Conservation (phyloP, 2,113 vertebrate species). For the Pluvianellus socialis region DNA sequence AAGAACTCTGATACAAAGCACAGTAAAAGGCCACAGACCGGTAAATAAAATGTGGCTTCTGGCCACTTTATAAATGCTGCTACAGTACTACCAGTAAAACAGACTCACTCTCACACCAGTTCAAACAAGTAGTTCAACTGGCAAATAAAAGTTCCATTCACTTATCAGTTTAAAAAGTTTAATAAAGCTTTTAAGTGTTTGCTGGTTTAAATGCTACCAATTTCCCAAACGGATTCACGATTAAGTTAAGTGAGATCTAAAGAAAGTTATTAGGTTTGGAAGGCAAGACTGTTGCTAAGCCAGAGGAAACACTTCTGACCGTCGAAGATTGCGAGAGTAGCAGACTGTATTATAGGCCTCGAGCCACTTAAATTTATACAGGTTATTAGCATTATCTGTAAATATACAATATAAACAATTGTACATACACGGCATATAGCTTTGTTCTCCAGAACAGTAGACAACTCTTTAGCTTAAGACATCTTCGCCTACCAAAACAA, state of each 20-base stretch:
- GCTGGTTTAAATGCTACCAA: constrained; percentile 76
- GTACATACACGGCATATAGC: constrained; percentile 86
- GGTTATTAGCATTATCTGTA: constrained; percentile 86
- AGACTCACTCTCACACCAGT: constrained; percentile 71
- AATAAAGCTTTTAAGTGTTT: constrained; percentile 76
- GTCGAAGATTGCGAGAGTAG: constrained; percentile 62
- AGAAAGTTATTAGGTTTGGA: constrained; percentile 64
- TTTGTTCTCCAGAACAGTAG: constrained; percentile 87
- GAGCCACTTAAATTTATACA: constrained; percentile 85
- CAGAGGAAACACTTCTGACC: constrained; percentile 71
- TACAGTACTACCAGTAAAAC: constrained; percentile 69
- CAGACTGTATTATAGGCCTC: constrained; percentile 76
- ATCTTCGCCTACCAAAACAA: constrained; percentile 81
- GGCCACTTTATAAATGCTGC: constrained; percentile 82
- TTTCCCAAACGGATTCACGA: constrained; percentile 52
- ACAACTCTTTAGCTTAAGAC: constrained; percentile 84
- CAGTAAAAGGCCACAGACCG: constrained; percentile 93
- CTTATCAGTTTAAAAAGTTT: constrained; percentile 72
- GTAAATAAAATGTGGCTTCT: constrained; percentile 83
- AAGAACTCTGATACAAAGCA: constrained; percentile 98
- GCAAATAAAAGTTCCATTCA: constrained; percentile 81
- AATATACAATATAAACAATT: constrained; percentile 91
- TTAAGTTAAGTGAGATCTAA: constrained; percentile 61
- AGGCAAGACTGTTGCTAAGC: constrained; percentile 74
- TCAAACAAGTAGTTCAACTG: constrained; percentile 66